Conservation (phyloP, 2,113 vertebrate species). For the Ophthalmolycus amberensis region DNA sequence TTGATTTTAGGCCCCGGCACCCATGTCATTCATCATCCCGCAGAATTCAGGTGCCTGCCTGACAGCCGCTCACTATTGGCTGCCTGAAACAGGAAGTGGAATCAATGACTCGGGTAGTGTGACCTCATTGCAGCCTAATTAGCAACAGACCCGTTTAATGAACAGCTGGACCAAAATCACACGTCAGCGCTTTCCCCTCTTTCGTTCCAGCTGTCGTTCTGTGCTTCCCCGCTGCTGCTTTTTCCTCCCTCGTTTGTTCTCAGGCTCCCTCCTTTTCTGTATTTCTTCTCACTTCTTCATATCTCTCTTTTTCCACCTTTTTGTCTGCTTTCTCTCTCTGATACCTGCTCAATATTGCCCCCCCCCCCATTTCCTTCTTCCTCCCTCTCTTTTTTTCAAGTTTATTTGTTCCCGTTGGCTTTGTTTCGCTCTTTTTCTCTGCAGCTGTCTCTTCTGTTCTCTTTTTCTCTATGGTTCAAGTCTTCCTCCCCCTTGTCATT, state of each 20-base stretch:
- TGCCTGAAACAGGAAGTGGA: constrained; percentile 76
- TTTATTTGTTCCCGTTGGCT: constrained; percentile 25
- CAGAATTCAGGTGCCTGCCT: constrained; percentile 72
- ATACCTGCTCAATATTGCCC: neutral
- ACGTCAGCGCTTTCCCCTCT: constrained; percentile 62
- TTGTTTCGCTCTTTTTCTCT: constrained; percentile 9
- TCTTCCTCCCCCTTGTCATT: constrained; percentile 54
- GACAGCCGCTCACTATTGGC: constrained; percentile 70
- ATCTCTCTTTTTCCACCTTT: constrained; percentile 35
- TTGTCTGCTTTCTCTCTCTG: constrained; percentile 6
- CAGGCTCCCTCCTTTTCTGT: constrained; percentile 33
- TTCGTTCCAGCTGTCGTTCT: constrained; percentile 56
- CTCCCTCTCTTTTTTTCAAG: neutral
- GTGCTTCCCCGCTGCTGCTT: constrained; percentile 8
- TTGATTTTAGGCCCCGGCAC: constrained; percentile 67
- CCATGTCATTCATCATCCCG: constrained; percentile 74
- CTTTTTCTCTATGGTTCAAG: constrained; percentile 9
- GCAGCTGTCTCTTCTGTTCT: constrained; percentile 15
- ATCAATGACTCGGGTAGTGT: constrained; percentile 76
- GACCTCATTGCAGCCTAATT: constrained; percentile 81
- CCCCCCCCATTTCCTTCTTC: constrained; percentile 2
- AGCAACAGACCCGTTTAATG: constrained; percentile 74
- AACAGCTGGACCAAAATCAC: constrained; percentile 78
- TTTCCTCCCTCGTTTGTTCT: constrained; percentile 27
- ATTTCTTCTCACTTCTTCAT: neutral